Evolutionary conservation across 2,888 invertebrate genomes (phyloP).

Genomic region (Nesidiocoris tenuis): DNA sequence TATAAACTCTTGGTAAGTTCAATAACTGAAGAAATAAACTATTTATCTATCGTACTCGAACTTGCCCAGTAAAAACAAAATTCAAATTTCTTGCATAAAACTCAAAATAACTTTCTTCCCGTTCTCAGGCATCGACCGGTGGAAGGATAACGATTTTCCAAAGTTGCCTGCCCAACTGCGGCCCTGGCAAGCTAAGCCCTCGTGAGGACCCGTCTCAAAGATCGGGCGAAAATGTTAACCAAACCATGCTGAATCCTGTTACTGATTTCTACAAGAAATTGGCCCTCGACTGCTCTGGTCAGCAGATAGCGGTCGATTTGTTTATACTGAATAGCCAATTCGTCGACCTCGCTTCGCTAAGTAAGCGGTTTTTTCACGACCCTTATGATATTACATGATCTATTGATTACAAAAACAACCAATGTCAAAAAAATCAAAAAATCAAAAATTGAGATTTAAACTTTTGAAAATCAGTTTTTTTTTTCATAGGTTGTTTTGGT

Average conservation of each 20-base stretch:
- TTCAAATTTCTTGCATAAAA: not conserved
- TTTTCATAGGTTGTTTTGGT: no score
- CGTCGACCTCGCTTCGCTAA: constrained; percentile 89
- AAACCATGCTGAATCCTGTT: constrained; percentile 76
- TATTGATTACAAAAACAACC: no score
- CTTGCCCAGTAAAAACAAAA: not conserved
- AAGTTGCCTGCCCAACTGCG: constrained; percentile 79
- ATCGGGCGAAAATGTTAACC: constrained; percentile 74
- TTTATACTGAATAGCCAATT: constrained; percentile 92
- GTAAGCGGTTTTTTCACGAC: no score
- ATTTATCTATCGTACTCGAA: no score
- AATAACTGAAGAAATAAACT: not conserved
- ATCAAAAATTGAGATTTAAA: no score
- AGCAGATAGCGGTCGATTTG: constrained; percentile 93
- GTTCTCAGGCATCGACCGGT: constrained; percentile 87
- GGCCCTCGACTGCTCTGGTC: constrained; percentile 93
- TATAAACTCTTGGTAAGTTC: constrained; percentile 81
- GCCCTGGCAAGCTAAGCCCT: constrained; percentile 82
- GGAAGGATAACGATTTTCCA: constrained; percentile 95
- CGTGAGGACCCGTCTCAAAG: constrained; percentile 88
- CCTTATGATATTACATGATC: no score
- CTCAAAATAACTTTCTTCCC: no score
- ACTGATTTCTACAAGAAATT: constrained; percentile 97
- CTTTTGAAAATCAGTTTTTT: no score
- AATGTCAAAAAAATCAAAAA: no score